phyloP scores from a whole-genome alignment of 2,797 vertebrate genomes.

The Galagoides demidoff region DNA sequence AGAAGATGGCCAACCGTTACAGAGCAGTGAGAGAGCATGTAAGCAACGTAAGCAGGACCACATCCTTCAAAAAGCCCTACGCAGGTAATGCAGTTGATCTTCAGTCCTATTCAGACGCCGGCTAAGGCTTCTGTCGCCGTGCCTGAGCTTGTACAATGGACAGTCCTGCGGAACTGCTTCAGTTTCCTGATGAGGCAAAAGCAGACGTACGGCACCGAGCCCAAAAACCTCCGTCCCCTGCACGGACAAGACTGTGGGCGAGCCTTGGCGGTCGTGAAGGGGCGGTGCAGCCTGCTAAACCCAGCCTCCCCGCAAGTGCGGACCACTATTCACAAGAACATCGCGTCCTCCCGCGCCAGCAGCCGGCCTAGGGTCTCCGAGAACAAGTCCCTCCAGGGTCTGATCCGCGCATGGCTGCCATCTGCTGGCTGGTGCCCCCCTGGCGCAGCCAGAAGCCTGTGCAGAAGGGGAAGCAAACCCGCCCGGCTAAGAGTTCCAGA shows the following conservation, averaged over 20 bases:
- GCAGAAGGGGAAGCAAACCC: not conserved
- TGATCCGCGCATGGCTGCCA: not conserved
- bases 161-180: not conserved
- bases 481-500: not conserved
- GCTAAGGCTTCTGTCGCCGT: not conserved
- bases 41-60: not conserved
- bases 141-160: not conserved
- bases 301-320: not conserved
- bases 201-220: not conserved
- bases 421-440: too few relatives aligned
- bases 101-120: not conserved
- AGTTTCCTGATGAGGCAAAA: not conserved
- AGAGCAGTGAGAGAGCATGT: not conserved
- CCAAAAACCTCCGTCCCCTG: not conserved
- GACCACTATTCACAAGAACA: not conserved
- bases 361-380: too few relatives aligned
- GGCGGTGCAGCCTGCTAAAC: not conserved
- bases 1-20: not conserved
- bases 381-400: accelerated
- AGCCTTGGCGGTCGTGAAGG: not conserved
- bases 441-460: not conserved
- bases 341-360: not conserved
- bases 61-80: not conserved
- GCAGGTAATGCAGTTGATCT: not conserved
- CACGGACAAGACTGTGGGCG: not conserved